Conservation (phyloP, 2,888 invertebrate genomes). For the Eristalinus sepulchralis region DNA sequence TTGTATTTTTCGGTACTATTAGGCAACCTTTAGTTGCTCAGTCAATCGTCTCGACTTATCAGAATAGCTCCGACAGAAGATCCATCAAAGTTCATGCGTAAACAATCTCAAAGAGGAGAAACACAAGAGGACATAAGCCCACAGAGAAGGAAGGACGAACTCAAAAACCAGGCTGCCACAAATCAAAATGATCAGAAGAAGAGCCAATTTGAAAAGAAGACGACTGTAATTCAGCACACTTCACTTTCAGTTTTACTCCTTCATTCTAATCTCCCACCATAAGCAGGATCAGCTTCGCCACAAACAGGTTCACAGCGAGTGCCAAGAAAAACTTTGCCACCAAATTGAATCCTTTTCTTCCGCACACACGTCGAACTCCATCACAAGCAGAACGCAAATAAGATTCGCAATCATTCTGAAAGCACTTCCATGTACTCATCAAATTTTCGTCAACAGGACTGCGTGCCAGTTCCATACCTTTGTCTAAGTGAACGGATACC, state of each 20-base stretch:
- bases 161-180: too few species aligned
- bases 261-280: background rate
- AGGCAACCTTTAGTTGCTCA: too few species aligned
- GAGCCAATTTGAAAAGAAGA: too few species aligned
- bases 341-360: background rate
- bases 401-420: background rate
- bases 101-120: too few species aligned
- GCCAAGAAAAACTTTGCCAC: background rate
- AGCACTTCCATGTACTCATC: background rate
- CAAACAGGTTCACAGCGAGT: background rate
- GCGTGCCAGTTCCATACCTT: background rate
- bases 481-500: background rate
- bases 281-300: background rate
- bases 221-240: background rate
- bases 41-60: too few species aligned
- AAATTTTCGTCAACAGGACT: background rate
- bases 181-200: too few species aligned
- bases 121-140: too few species aligned
- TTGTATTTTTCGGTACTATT: too few species aligned
- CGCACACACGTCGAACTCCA: background rate
- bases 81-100: too few species aligned
- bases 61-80: too few species aligned
- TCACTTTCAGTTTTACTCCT: background rate
- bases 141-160: too few species aligned
- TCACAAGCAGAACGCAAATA: background rate